Base-by-base conservation (phyloP, 2,888 invertebrate genomes). In the Agrilus mali region DNA sequence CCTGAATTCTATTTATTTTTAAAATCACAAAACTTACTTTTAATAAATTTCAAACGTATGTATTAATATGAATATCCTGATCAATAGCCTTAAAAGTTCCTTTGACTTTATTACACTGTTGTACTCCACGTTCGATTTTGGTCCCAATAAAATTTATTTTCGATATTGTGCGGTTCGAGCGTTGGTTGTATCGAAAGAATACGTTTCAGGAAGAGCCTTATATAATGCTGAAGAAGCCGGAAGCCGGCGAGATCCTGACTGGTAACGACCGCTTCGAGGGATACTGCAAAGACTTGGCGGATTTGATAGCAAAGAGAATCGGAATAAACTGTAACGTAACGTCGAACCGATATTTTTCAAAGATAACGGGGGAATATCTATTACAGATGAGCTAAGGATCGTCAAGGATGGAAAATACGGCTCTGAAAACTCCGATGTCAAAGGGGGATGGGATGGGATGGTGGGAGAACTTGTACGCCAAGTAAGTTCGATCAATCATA, bases 271-370 rank as follows among this genome's bases (percentile, higher is more conserved):
- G 79, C 36, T 87, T 80, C 59, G 83, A 89, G 59, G 95, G 96
- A 40, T 95, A 90, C 64, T 92, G 90, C 68, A 88, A 93, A 60
- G 95, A 95, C 63, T 71, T 95, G 33, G 84, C 88, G 3, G 85
- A 89, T 56, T 71, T 86, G 48, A 78, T 95, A 47, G 74, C 89
- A 1, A 80, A 80, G 55, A 79, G 77, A 60, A 74, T 92, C 47
- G 84, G 82, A 44, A 88, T 92, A 52, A 83, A 84, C 64, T 93
- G 90, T 89, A 71, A 78, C 27, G 27, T 27, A 27, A 27, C 13
- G 16, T n/a, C 37, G 22, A 15, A 31, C 22, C 8, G 22, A 16
- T 20, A 17, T 3, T 27, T n/a, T 16, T 39, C 20, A 15, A 38
- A 12, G 12, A 33, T 14, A 27, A 27, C 8, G 20, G 17, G 8